Evolutionary conservation across 2,888 invertebrate genomes (phyloP), one percentile per base, ranked within the genome.

Genomic region (Hyalella azteca): DNA sequence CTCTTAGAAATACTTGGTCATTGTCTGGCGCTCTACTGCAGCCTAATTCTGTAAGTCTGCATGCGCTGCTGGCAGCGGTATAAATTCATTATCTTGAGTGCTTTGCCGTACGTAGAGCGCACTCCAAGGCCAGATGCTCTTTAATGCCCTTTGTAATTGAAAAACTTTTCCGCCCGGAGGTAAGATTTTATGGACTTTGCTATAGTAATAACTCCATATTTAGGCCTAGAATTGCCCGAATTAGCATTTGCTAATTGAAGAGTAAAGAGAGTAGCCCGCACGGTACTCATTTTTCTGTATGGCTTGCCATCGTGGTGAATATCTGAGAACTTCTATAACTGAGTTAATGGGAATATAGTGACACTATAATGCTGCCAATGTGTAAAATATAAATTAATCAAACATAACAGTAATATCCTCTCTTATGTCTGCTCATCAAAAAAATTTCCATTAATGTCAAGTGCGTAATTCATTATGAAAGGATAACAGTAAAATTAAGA

Each of bases 51-150:
- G 36, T 66, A 66, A 36, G 19, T 39, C 29, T 29, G 29, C 66
- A 66, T 66, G 66, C n/a, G 66, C 15, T n/a, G 13, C 36, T 66
- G 66, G 66, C 36, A 32, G 29, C 66, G 19, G 66, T 36, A 66
- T 66, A 66, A 66, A 66, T 66, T 66, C 66, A 66, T 66, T 66
- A 66, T 39, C 66, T 32, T 32, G 66, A 66, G 66, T 66, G 66
- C 36, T 66, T 66, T 36, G 19, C 66, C n/a, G 19, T n/a, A n/a
- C n/a, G n/a, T 36, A 66, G 66, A 29, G 29, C 66, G 66, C 32
- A 66, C 36, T 66, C 29, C 36, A 36, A 66, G 66, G 66, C 54
- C 54, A 54, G 54, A 22, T 54, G 54, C 29, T 54, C 26, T 54
- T 54, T 54, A 54, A 54, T 22, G 54, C 54, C 29, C 54, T 3